Conservation (phyloP, 2,888 invertebrate species). For the Tiphia femorata region DNA sequence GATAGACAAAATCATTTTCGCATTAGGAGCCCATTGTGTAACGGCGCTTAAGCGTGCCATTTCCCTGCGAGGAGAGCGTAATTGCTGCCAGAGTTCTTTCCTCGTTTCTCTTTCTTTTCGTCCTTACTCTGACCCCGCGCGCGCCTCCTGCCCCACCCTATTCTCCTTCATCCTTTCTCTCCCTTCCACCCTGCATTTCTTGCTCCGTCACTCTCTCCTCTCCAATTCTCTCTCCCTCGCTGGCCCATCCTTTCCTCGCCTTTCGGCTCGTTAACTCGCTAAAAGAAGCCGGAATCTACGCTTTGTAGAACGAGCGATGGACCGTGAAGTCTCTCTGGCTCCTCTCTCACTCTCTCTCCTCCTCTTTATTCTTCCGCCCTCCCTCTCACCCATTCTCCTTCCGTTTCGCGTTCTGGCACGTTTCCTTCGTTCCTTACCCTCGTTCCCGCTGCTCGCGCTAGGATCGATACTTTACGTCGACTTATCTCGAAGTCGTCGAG, state of each 20-base stretch:
- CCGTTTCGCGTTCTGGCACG: background rate
- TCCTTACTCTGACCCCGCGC: too few species aligned
- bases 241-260: too few species aligned
- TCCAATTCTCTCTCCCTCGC: constrained; percentile 3
- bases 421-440: background rate
- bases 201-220: background rate
- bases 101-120: constrained; percentile 35
- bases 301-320: constrained; percentile 51
- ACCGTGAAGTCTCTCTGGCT: constrained; percentile 48
- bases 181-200: background rate
- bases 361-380: background rate
- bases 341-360: constrained; percentile 19
- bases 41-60: constrained; percentile 45
- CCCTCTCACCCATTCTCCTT: background rate
- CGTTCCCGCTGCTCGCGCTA: background rate
- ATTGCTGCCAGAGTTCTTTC: too few species aligned
- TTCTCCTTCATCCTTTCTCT: background rate
- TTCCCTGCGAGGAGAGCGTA: constrained; percentile 42
- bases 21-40: constrained; percentile 27
- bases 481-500: constrained; percentile 33
- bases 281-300: constrained; percentile 50
- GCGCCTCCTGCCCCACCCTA: too few species aligned
- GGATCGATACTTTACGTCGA: constrained; percentile 41
- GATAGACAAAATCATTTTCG: constrained; percentile 13
- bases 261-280: constrained; percentile 50